A percentile compares a stretch with the other conserved stretches of the same genome.
Evolutionary conservation across 2,888 invertebrate genomes (phyloP).

Genomic region (Nephrotoma flavescens): DNA sequence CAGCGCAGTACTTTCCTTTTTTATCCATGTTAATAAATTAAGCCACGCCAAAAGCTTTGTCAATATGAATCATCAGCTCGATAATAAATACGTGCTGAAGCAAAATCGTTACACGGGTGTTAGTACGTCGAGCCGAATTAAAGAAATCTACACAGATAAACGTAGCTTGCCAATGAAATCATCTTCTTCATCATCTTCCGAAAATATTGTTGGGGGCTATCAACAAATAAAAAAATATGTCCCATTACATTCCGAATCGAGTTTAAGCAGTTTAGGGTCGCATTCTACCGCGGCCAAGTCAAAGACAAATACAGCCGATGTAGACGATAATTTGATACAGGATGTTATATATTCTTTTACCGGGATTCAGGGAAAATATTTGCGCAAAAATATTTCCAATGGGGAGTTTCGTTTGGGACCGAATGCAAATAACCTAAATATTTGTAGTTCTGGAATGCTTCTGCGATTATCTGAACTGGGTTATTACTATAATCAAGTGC

Average conservation of each 20-base stretch:
- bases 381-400: constrained; percentile 46
- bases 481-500: constrained; percentile 55
- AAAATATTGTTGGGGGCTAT: neutral
- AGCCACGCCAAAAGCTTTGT: neutral
- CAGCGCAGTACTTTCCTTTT: neutral
- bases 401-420: constrained; percentile 47
- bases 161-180: neutral
- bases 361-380: constrained; percentile 68
- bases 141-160: neutral
- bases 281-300: neutral
- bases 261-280: neutral
- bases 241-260: neutral
- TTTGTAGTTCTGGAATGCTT: constrained; percentile 47
- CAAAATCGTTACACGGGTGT: neutral
- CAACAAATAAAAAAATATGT: neutral
- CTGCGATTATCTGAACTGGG: constrained; percentile 74
- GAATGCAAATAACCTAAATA: constrained; percentile 33
- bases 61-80: neutral
- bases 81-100: neutral
- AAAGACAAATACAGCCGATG: neutral
- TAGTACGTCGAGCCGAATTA: neutral
- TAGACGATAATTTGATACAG: constrained; percentile 40
- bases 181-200: neutral
- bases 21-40: neutral
- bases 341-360: constrained; percentile 77